phyloP scores from a whole-genome alignment of 2,888 invertebrate genomes.

The Xestobium rufovillosum region DNA sequence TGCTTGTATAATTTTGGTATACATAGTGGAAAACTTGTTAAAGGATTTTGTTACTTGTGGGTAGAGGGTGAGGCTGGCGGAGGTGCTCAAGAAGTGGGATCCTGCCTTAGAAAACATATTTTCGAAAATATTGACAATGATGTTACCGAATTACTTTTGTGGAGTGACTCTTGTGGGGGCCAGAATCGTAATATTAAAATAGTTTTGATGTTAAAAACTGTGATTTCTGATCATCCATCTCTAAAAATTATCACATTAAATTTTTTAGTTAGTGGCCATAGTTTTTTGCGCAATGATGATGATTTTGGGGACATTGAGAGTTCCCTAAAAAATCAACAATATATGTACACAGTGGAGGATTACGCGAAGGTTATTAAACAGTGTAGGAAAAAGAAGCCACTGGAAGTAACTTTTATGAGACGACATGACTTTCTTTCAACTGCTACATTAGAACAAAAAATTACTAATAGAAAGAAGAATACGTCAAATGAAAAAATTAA shows the following conservation, averaged over 20 bases:
- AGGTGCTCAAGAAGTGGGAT: conserved; percentile 25
- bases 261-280: too few relatives aligned
- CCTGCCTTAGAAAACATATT: conserved; percentile 23
- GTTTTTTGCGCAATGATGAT: too few relatives aligned
- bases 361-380: conserved; percentile 15
- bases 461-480: conserved; percentile 13
- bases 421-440: conserved; percentile 6
- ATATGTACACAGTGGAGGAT: conserved; percentile 19
- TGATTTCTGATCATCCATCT: conserved; percentile 14
- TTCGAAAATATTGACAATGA: conserved; percentile 8
- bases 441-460: conserved; percentile 5
- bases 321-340: conserved; percentile 18
- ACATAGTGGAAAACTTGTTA: too few relatives aligned
- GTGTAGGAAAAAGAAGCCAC: conserved; percentile 8
- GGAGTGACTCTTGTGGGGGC: conserved; percentile 24
- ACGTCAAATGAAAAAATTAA: conserved; percentile 10
- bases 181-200: too few relatives aligned
- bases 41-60: too few relatives aligned
- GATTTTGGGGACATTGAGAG: conserved; percentile 26
- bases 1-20: too few relatives aligned
- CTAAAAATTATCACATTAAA: too few relatives aligned
- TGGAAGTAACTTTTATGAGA: conserved; percentile 4
- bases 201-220: conserved; percentile 21
- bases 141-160: conserved; percentile 20
- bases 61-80: too few relatives aligned